Percentiles rank a stretch among this genome's conserved stretches.
phyloP scores from a whole-genome alignment of 2,113 vertebrate species.

The Eira barbara region DNA sequence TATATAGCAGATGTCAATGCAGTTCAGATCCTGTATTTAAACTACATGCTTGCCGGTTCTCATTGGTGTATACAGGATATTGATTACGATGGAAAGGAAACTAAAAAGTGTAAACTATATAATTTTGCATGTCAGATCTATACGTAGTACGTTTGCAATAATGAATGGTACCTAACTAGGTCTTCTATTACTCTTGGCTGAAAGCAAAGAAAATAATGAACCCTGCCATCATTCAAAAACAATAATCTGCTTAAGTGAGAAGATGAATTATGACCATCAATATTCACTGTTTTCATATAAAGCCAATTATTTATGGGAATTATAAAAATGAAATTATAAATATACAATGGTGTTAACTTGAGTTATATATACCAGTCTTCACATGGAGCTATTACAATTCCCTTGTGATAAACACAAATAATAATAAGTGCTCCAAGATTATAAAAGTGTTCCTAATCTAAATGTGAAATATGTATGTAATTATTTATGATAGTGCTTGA shows the following conservation, averaged over 20 bases:
- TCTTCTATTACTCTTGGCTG: background rate
- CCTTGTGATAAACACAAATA: background rate
- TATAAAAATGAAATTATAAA: background rate
- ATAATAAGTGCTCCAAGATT: background rate
- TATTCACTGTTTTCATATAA: background rate
- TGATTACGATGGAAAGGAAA: background rate
- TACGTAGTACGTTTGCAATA: background rate
- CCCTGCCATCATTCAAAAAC: background rate
- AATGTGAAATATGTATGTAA: background rate
- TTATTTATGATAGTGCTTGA: background rate
- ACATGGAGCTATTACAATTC: background rate
- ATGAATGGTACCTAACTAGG: background rate
- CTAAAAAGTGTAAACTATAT: background rate
- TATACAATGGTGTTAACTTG: background rate
- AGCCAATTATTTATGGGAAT: background rate
- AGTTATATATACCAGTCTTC: background rate
- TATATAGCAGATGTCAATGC: background rate
- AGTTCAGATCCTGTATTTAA: background rate
- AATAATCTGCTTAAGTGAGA: background rate
- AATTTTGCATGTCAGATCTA: background rate
- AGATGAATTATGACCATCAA: background rate
- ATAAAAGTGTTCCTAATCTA: background rate
- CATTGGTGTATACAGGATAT: background rate
- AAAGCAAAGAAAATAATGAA: background rate
- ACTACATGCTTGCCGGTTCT: background rate